Conservation (phyloP, 92 coral and sea anemone genomes). For the Heliopora coerulea region DNA sequence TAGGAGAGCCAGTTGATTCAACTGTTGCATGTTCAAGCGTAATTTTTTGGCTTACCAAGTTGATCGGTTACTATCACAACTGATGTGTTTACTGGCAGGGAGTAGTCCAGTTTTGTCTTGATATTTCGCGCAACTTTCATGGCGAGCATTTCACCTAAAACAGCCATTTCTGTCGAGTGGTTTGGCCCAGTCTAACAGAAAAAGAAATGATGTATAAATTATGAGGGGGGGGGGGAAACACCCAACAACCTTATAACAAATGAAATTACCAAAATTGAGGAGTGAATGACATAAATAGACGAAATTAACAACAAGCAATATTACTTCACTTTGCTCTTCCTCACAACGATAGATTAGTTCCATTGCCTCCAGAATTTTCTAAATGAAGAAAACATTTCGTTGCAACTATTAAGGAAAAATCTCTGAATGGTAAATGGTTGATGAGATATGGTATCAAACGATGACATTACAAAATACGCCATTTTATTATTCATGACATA, state of each 20-base stretch:
- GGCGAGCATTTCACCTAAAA: slow-evolving; percentile 8
- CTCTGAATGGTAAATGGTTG: no score
- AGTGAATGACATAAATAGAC: no score
- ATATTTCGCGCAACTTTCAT: slow-evolving; percentile 8
- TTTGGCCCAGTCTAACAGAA: neutral
- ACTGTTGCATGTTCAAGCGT: neutral
- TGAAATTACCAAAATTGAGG: no score
- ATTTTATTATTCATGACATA: no score
- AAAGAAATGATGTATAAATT: neutral
- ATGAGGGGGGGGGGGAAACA: neutral
- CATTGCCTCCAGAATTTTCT: neutral
- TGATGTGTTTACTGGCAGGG: slow-evolving; percentile 4
- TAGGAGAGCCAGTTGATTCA: no score
- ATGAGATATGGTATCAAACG: no score
- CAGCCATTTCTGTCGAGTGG: slow-evolving; percentile 1
- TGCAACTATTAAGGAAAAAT: no score
- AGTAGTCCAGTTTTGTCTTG: neutral
- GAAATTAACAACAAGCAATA: no score
- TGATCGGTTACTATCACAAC: slow-evolving; percentile 29
- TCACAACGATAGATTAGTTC: neutral
- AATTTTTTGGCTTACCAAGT: slow-evolving; percentile 12
- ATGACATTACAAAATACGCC: no score
- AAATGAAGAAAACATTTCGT: neutral
- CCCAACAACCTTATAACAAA: no score
- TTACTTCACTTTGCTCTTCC: slow-evolving; percentile 6